These are phyloP conservation scores for Sakesphorus luctuosus DNA, from an alignment of 2,113 vertebrate species.

Conservation along the genomic window DNA sequence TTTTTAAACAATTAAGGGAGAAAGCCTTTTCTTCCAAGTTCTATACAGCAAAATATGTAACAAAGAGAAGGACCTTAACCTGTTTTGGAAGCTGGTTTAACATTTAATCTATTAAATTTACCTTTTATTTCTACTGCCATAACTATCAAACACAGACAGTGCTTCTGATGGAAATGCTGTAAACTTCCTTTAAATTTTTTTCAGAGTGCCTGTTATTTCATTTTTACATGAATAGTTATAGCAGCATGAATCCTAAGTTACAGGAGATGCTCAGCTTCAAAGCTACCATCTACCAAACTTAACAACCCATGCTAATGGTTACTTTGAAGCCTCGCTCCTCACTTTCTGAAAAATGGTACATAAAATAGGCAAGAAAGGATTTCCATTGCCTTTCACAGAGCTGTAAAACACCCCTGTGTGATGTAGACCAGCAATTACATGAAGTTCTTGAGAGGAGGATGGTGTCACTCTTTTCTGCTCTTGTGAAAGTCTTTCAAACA, in stretches of 20 bases:
- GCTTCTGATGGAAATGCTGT: neutral
- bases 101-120: neutral
- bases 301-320: neutral
- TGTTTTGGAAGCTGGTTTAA: neutral
- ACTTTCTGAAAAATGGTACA: neutral
- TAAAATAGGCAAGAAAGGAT: neutral
- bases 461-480: neutral
- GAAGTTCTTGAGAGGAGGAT: neutral
- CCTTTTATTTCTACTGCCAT: neutral
- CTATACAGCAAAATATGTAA: neutral
- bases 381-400: neutral
- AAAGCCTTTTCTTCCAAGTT: neutral
- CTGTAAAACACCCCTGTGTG: neutral
- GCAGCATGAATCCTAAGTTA: neutral
- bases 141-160: neutral
- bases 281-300: neutral
- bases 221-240: conserved; percentile 13
- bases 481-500: neutral
- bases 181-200: neutral
- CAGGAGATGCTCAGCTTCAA: neutral
- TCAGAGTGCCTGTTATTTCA: neutral
- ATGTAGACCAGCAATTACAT: neutral
- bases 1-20: neutral
- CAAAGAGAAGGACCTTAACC: neutral
- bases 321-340: neutral